Evolutionary conservation across 2,113 vertebrate species (phyloP).

Genomic region (Alethe diademata): DNA sequence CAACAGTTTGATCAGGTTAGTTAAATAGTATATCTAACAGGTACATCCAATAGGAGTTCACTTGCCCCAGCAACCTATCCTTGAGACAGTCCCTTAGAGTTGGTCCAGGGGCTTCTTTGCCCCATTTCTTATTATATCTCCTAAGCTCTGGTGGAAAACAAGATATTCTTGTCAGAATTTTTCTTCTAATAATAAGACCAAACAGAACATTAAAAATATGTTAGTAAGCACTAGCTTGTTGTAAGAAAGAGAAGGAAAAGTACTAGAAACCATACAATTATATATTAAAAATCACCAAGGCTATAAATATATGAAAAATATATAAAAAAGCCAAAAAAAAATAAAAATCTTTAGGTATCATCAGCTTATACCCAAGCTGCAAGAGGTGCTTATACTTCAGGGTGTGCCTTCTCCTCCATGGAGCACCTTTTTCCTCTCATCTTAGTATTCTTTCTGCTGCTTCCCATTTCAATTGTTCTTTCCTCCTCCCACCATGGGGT

Average conservation of each 20-base stretch:
- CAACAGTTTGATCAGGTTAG: neutral
- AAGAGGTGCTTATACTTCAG: neutral
- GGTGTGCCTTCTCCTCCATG: neutral
- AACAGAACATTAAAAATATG: neutral
- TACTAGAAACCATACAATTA: neutral
- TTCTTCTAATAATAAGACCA: neutral
- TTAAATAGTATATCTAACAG: neutral
- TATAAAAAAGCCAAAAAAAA: neutral
- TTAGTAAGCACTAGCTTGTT: neutral
- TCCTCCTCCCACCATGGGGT: neutral
- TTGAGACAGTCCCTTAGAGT: no score
- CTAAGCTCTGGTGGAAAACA: neutral
- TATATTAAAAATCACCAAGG: neutral
- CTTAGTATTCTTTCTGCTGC: neutral
- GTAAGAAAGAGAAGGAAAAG: neutral
- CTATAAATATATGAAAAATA: neutral
- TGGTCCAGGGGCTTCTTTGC: neutral
- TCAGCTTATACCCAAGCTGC: neutral
- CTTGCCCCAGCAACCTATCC: no score
- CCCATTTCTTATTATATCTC: neutral
- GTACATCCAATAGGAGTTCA: neutral
- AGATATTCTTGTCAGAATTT: neutral
- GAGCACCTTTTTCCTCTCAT: neutral
- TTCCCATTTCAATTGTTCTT: neutral
- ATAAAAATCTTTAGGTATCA: neutral